Evolutionary conservation across 2,888 invertebrate species (phyloP), one percentile per base, ranked within the genome.

Genomic region (Lithophane socia): DNA sequence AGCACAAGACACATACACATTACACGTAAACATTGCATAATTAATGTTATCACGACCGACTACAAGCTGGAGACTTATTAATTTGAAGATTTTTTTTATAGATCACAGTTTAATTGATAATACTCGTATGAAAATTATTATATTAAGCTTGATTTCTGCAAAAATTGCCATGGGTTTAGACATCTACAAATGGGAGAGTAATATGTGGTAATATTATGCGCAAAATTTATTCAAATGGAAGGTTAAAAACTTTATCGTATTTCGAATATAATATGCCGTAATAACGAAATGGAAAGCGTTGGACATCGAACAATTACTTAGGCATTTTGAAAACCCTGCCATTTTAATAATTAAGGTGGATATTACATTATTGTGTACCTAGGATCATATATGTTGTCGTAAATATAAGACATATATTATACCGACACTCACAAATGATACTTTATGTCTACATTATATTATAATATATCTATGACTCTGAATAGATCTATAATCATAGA

Each of bases 1-100:
- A n/a, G 24, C 52, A 29, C 44, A 52, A 16, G n/a, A 61, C n/a
- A 67, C 42, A 44, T 18, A 64, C 37, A 81, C 29, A 72, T 52
- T 16, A 52, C 42, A 60, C 9, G 42, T 16, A 61, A 16, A 65
- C 24, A 63, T 54, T 29, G 9, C 47, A 61, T n/a, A 44, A 16
- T 29, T 49, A 58, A 52, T 42, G 60, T 54, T 70, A 66, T 75
- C 69, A 54, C 66, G 66, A 70, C 13, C 69, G 56, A 66, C 66
- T 64, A 83, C 52, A 58, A 63, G 69, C 61, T 70, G 61, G 18
- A 75, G 29, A 66, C n/a, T 64, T 42, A 63, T 44, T 16, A 13
- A 80, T 47, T 83, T 67, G 63, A 75, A 68, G 12, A 71, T 68
- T 47, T 70, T 70, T 58, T 37, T 21, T 79, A 71, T 10, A 42